Evolutionary conservation across 2,113 vertebrate species (phyloP), one percentile per base, ranked within the genome.

Genomic region (Urocolius indicus): DNA sequence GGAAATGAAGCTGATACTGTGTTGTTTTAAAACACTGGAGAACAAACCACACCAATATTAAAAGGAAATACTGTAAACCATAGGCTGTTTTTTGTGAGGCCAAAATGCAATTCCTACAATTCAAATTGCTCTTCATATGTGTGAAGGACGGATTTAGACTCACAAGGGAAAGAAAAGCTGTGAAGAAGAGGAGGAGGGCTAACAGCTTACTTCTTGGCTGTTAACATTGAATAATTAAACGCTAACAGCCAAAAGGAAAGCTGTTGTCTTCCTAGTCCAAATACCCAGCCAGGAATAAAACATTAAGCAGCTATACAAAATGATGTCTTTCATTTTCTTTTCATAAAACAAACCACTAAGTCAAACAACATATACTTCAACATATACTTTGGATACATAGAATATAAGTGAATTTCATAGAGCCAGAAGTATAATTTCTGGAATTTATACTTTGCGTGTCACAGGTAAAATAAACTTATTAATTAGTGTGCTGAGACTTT

Each of bases 171-270:
- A 88, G 86, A 89, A 94, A 96, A 92, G 74, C 94, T 97, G 95
- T 95, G 94, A 97, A 97, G 96, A 96, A 96, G 91, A 96, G 94
- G 94, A 97, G 93, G 94, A 97, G 87, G 85, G 87, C 89, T 94
- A 97, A 95, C 96, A 97, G 97, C 95, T 96, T 97, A 97, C 95
- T 96, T 97, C 86, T 96, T 97, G 95, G 94, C 96, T 96, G 93
- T 96, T 97, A 95, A 93, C 87, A 73, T 92, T 71, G 95, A 97
- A 96, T 96, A 95, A 96, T 97, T 94, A 97, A 96, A 93, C 65
- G 85, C 90, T 93, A 97, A 86, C 94, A 97, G 94, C 85, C 95
- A 95, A 97, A 96, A 97, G 90, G 93, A 97, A 97, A 97, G 97
- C 96, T 97, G 96, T 96, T 97, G 94, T 96, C 96, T 97, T 95